phyloP scores from a whole-genome alignment of 2,113 vertebrate species.

The Halcyon senegalensis region DNA sequence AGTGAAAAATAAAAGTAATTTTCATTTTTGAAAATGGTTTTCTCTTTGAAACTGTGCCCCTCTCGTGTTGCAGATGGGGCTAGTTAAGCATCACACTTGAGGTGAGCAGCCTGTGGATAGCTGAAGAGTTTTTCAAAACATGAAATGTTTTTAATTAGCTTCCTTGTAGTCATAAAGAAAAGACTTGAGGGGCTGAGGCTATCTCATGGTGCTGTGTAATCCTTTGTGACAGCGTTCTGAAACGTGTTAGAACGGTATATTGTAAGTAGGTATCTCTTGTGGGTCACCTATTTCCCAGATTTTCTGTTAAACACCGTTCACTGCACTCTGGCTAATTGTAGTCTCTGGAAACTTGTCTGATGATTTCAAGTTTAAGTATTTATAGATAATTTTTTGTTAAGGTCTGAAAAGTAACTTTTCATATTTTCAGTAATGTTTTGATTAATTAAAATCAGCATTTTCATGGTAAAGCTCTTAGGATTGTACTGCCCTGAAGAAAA shows the following conservation, averaged over 20 bases:
- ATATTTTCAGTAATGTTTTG: not conserved
- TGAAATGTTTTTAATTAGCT: not conserved
- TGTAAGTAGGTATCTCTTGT: not conserved
- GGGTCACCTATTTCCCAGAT: not conserved
- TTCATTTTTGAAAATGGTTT: constrained; percentile 69
- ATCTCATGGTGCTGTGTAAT: not conserved
- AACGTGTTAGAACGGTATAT: fast-evolving
- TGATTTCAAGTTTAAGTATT: not conserved
- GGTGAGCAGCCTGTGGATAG: not conserved
- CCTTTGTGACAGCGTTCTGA: not conserved
- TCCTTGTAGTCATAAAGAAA: not conserved
- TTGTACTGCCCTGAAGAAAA: not conserved
- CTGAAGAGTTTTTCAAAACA: not conserved
- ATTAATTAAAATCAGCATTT: not conserved
- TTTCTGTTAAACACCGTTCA: fast-evolving
- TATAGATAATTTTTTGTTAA: not conserved
- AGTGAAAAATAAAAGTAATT: constrained; percentile 73
- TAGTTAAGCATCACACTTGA: not conserved
- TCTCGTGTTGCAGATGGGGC: not conserved
- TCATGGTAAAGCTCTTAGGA: not conserved
- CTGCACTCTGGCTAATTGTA: not conserved
- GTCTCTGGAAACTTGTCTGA: not conserved
- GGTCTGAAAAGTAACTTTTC: not conserved
- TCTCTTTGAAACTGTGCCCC: constrained; percentile 1
- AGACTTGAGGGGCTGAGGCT: not conserved